phyloP scores from a whole-genome alignment of 2,797 vertebrate species.

The Schizothorax lantsangensis region DNA sequence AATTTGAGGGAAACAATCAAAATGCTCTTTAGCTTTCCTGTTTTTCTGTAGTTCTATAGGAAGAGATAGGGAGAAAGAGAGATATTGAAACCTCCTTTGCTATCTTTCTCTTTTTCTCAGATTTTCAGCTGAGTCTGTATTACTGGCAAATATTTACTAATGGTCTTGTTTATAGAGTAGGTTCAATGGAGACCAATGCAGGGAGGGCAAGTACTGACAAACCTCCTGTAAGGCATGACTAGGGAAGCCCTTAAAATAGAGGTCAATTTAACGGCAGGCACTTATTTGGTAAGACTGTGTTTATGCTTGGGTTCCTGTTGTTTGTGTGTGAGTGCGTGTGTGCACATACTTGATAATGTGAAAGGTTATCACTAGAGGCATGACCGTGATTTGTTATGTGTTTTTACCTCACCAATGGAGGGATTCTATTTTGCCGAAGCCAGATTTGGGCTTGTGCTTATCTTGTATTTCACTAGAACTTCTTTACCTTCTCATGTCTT shows the following conservation, averaged over 20 bases:
- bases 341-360: conserved; percentile 11
- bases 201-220: conserved; percentile 22
- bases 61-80: conserved; percentile 46
- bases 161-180: conserved; percentile 25
- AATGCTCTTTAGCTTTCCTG: conserved; percentile 42
- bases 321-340: conserved; percentile 8
- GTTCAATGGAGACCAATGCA: conserved; percentile 19
- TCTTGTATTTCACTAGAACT: conserved; percentile 70
- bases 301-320: conserved; percentile 37
- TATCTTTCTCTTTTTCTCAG: conserved; percentile 52
- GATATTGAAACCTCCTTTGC: conserved; percentile 44
- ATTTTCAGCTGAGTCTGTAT: conserved; percentile 36
- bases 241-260: conserved; percentile 51
- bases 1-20: conserved; percentile 63
- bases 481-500: conserved; percentile 76
- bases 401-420: conserved; percentile 74
- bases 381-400: conserved; percentile 62
- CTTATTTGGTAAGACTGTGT: conserved; percentile 47
- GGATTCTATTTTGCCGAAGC: conserved; percentile 67
- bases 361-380: conserved; percentile 48
- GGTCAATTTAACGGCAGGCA: conserved; percentile 56
- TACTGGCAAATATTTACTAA: conserved; percentile 44
- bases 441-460: conserved; percentile 62
- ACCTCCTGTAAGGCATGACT: conserved; percentile 25
- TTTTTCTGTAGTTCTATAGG: conserved; percentile 42